Percentiles rank a stretch among this genome's conserved stretches.
phyloP scores from a whole-genome alignment of 2,113 vertebrate species.

The Carettochelys insculpta region DNA sequence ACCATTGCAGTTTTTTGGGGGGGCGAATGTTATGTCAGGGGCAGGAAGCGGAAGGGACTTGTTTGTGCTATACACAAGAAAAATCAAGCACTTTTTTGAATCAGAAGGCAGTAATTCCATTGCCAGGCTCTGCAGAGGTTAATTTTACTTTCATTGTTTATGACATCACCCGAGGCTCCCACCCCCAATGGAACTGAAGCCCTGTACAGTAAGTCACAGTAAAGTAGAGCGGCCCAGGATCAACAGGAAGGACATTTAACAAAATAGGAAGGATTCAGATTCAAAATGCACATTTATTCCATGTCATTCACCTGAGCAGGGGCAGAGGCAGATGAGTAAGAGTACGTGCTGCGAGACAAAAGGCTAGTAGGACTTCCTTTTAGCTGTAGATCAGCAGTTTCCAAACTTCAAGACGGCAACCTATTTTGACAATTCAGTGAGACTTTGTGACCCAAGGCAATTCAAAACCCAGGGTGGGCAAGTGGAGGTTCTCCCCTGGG shows the following conservation, averaged over 20 bases:
- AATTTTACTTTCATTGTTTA: not conserved
- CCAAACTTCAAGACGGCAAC: no score
- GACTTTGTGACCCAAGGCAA: no score
- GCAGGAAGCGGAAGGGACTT: no score
- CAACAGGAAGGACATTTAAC: not conserved
- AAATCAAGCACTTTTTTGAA: not conserved
- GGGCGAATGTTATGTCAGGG: no score
- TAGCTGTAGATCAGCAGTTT: no score
- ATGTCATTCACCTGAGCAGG: not conserved
- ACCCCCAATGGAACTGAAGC: not conserved
- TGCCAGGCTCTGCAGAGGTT: not conserved
- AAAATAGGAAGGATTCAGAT: accelerated
- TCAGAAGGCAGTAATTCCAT: not conserved
- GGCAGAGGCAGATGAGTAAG: accelerated
- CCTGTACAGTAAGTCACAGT: accelerated
- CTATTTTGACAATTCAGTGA: no score
- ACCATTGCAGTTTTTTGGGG: no score
- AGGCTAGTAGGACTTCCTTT: not conserved
- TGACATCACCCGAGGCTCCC: not conserved
- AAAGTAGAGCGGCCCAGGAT: accelerated
- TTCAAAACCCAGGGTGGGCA: no score
- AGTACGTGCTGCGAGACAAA: accelerated
- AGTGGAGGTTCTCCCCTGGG: no score
- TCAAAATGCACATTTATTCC: not conserved
- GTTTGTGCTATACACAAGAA: not conserved